These are phyloP conservation scores for Halcyon badia DNA, from an alignment of 2,797 vertebrate genomes.

Conservation along the genomic window DNA sequence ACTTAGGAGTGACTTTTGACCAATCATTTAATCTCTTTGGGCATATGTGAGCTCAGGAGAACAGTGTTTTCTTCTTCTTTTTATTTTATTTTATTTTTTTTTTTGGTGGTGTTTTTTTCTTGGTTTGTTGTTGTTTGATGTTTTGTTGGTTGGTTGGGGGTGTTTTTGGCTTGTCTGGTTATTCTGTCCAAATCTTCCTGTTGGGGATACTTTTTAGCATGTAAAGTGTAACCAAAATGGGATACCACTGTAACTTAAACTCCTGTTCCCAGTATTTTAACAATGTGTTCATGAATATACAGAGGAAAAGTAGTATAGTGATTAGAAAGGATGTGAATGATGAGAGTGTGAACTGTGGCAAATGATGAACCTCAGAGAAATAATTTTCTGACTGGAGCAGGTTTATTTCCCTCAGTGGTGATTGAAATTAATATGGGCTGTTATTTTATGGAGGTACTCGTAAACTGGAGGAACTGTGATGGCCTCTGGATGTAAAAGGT, in stretches of 20 bases:
- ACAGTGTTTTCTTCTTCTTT: not conserved
- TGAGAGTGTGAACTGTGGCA: not conserved
- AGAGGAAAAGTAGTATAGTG: not conserved
- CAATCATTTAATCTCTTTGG: not conserved
- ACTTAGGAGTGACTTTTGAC: constrained; percentile 25
- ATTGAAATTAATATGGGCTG: constrained; percentile 52
- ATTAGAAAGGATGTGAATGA: constrained; percentile 21
- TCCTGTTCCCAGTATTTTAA: not conserved
- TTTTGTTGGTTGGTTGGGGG: not conserved
- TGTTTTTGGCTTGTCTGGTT: not conserved
- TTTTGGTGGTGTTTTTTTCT: too few species aligned
- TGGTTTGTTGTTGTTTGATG: too few species aligned
- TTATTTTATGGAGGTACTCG: constrained; percentile 44
- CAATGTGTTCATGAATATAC: not conserved
- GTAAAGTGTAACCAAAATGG: not conserved
- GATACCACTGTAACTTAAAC: not conserved
- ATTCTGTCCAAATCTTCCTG: not conserved
- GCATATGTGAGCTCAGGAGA: not conserved
- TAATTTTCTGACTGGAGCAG: not conserved
- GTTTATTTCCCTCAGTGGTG: constrained; percentile 56
- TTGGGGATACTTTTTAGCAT: not conserved
- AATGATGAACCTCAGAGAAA: not conserved
- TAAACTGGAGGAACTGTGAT: constrained; percentile 56
- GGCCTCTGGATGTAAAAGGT: constrained; percentile 55
- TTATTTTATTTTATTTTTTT: too few species aligned